Percentiles rank a stretch among this genome's conserved stretches.
phyloP scores from a whole-genome alignment of 2,888 invertebrate species.

The Pediacus dermestoides region DNA sequence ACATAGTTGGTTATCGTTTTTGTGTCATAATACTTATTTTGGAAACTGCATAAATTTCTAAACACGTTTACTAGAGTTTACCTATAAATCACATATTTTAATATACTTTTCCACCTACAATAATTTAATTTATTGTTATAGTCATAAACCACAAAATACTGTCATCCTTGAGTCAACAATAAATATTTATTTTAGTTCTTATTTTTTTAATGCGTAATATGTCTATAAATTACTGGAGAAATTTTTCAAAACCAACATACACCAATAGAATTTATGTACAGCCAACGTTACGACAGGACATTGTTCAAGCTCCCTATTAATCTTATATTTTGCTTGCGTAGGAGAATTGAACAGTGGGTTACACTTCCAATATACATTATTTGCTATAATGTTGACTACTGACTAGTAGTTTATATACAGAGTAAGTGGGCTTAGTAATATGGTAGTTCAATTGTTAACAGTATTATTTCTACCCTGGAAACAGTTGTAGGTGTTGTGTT shows the following conservation, averaged over 20 bases:
- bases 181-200: too few species aligned
- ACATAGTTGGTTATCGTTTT: too few species aligned
- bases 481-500: constrained; percentile 13
- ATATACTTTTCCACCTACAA: too few species aligned
- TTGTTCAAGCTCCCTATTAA: constrained; percentile 21
- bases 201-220: too few species aligned
- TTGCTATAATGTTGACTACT: constrained; percentile 14
- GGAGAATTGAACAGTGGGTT: constrained; percentile 17
- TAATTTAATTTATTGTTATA: too few species aligned
- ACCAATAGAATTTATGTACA: constrained; percentile 1
- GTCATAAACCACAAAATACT: too few species aligned
- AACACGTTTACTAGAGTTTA: too few species aligned
- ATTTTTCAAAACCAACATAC: not conserved
- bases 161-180: too few species aligned
- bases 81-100: too few species aligned
- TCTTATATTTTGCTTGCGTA: constrained; percentile 22
- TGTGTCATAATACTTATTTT: too few species aligned
- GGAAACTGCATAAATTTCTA: too few species aligned
- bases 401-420: constrained; percentile 12
- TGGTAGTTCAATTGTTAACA: constrained; percentile 11
- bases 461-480: constrained; percentile 14
- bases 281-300: constrained; percentile 12
- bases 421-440: constrained; percentile 14
- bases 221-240: constrained; percentile 1
- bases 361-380: constrained; percentile 15